Evolutionary conservation across 1,140 invertebrate species (phyloP).

Genomic region (Drosophila mauritiana): DNA sequence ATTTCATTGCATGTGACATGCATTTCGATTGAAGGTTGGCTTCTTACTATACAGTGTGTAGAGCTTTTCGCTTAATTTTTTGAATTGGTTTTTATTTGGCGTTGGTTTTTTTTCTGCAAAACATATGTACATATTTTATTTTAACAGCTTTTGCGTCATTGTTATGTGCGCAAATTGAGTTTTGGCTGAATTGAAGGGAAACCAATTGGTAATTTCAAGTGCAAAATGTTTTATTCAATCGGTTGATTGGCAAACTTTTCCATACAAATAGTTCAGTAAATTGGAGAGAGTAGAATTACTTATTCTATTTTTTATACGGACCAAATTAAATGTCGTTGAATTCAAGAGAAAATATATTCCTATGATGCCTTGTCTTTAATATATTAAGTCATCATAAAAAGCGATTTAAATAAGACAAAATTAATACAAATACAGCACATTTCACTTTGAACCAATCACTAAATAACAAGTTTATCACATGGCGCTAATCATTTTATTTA

Average conservation of each 20-base stretch:
- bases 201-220: constrained; percentile 15
- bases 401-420: background rate
- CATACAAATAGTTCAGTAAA: constrained; percentile 13
- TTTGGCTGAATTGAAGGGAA: constrained; percentile 29
- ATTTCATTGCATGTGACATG: constrained; percentile 66
- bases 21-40: constrained; percentile 52
- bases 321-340: background rate
- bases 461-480: constrained; percentile 8
- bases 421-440: background rate
- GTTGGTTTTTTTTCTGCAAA: constrained; percentile 19
- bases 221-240: constrained; percentile 42
- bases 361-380: background rate
- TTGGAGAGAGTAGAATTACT: background rate
- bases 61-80: constrained; percentile 18
- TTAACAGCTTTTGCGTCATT: constrained; percentile 30
- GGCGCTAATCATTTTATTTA: constrained; percentile 45
- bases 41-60: background rate
- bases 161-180: constrained; percentile 19
- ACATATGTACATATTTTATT: constrained; percentile 38
- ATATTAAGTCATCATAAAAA: too few species aligned
- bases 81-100: constrained; percentile 21
- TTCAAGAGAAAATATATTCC: background rate
- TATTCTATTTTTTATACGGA: background rate
- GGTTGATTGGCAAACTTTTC: constrained; percentile 1
- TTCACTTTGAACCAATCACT: background rate